Percentiles rank a stretch among this genome's conserved stretches.
phyloP scores from a whole-genome alignment of 2,888 invertebrate species.

The Mycalesis mineus region DNA sequence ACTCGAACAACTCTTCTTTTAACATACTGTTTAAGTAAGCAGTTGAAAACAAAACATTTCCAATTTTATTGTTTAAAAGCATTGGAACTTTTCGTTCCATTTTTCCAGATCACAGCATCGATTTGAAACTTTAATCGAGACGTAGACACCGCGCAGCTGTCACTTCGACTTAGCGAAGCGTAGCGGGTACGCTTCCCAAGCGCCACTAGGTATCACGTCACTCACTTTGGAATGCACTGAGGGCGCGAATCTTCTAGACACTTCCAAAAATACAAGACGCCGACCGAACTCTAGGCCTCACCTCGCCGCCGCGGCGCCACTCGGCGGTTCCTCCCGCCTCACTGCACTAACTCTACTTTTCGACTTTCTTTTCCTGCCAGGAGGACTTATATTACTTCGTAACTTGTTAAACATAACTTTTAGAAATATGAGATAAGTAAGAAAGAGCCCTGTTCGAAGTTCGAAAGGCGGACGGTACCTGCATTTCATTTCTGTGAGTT shows the following conservation, averaged over 20 bases:
- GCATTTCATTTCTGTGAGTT: conserved; percentile 42
- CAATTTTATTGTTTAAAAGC: not conserved
- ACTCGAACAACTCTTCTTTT: too few species aligned
- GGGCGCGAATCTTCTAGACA: conserved; percentile 40
- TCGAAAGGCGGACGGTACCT: conserved; percentile 48
- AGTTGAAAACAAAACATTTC: not conserved
- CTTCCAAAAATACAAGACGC: conserved; percentile 48
- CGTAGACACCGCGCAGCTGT: conserved; percentile 27
- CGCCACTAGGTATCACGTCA: conserved; percentile 22
- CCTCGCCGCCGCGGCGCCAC: conserved; percentile 54
- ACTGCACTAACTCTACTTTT: conserved; percentile 60
- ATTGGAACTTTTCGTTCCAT: conserved; percentile 1
- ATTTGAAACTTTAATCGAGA: conserved; percentile 32
- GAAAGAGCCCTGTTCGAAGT: conserved; percentile 51
- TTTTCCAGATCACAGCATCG: conserved; percentile 14
- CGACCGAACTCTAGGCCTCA: conserved; percentile 20
- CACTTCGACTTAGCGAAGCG: conserved; percentile 27
- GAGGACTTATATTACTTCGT: conserved; percentile 66
- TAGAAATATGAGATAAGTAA: conserved; percentile 63
- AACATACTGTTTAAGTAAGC: too few species aligned
- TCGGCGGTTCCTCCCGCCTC: conserved; percentile 52
- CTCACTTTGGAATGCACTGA: conserved; percentile 37
- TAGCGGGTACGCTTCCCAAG: conserved; percentile 25
- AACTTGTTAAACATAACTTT: conserved; percentile 70
- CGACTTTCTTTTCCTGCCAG: conserved; percentile 57